Evolutionary conservation across 2,888 invertebrate species (phyloP).

Genomic region (Xanthia togata): DNA sequence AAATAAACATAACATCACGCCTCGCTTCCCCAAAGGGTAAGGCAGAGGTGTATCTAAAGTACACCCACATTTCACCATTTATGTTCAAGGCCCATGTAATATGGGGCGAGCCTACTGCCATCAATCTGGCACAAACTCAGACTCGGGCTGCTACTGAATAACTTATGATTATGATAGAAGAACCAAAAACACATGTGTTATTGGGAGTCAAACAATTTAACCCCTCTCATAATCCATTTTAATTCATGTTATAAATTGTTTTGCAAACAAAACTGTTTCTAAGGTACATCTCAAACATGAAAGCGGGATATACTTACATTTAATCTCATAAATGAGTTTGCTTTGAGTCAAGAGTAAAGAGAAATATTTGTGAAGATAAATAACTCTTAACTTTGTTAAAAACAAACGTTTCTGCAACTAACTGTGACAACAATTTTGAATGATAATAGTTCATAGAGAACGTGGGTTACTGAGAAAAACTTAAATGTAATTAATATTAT

Average conservation of each 20-base stretch:
- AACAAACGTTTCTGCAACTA: conserved; percentile 22
- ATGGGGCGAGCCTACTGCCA: no score
- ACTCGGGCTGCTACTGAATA: no score
- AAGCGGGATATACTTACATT: conserved; percentile 1
- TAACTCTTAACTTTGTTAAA: conserved; percentile 17
- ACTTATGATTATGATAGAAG: no score
- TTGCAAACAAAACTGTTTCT: not conserved
- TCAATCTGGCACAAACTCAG: no score
- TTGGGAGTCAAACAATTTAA: not conserved
- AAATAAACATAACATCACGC: no score
- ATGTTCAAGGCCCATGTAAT: no score
- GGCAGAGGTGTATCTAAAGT: no score
- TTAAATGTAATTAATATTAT: not conserved
- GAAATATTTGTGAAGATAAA: conserved; percentile 1
- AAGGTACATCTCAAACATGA: not conserved
- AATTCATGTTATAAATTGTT: not conserved
- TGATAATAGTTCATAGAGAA: conserved; percentile 7
- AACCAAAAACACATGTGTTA: no score
- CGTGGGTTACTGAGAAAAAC: not conserved
- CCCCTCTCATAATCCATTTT: not conserved
- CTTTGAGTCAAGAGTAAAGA: conserved; percentile 20
- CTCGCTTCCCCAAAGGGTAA: no score
- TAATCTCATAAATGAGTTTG: conserved; percentile 27
- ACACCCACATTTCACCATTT: no score
- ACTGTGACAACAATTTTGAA: conserved; percentile 8